Conservation (phyloP, 2,888 invertebrate genomes). For the Ornithoptera alexandrae region DNA sequence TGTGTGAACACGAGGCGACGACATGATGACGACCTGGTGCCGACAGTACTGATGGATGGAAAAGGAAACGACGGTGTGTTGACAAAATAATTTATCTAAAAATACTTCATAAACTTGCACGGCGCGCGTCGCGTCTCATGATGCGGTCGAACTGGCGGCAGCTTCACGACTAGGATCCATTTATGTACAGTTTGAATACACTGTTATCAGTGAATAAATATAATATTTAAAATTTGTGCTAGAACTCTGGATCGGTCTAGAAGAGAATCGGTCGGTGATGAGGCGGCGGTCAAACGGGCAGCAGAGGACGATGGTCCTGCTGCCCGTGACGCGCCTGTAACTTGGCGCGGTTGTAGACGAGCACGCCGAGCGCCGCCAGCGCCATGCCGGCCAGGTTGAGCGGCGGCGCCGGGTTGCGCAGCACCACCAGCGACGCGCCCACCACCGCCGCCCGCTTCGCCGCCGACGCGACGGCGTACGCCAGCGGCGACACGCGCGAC, state of each 20-base stretch:
- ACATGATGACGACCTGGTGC: no score
- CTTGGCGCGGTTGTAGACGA: slow-evolving; percentile 87
- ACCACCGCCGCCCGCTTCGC: slow-evolving; percentile 97
- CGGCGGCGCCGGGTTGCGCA: slow-evolving; percentile 94
- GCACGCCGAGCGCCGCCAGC: slow-evolving; percentile 92
- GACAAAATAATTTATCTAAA: no score
- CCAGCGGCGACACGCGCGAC: slow-evolving; percentile 93
- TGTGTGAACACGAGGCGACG: no score
- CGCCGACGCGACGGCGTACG: slow-evolving; percentile 97
- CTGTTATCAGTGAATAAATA: no score
- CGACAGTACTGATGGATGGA: no score
- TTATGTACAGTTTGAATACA: no score
- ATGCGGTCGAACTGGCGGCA: no score
- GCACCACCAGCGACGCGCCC: slow-evolving; percentile 89
- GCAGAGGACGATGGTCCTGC: slow-evolving; percentile 36
- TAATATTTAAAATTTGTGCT: not conserved
- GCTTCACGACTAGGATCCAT: no score
- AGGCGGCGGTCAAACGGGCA: slow-evolving; percentile 49
- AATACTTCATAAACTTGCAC: no score
- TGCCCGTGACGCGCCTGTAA: slow-evolving; percentile 33
- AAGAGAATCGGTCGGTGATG: not conserved
- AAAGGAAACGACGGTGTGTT: no score
- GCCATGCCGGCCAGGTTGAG: slow-evolving; percentile 94
- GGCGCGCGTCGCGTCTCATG: no score
- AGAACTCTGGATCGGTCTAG: not conserved